Percentiles rank a stretch among this genome's conserved stretches.
Evolutionary conservation across 2,113 vertebrate species (phyloP).

Genomic region (Tachysurus vachellii): DNA sequence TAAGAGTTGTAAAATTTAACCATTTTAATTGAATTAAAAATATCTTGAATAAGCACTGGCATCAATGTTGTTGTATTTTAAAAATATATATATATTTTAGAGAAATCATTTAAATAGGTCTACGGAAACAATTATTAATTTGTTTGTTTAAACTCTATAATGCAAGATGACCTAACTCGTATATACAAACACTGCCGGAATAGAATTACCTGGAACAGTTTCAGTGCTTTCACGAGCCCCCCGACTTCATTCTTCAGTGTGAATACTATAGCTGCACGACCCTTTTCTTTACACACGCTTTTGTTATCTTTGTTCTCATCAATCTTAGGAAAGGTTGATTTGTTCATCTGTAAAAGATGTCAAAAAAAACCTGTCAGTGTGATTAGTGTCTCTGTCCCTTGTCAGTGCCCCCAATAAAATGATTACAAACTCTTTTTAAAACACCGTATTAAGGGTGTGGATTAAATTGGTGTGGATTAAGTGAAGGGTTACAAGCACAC

Average conservation of each 20-base stretch:
- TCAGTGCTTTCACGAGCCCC: slow-evolving; percentile 92
- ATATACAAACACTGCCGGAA: not conserved
- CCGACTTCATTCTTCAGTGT: slow-evolving; percentile 97
- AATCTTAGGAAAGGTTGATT: slow-evolving; percentile 82
- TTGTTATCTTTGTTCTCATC: slow-evolving; percentile 93
- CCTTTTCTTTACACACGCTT: slow-evolving; percentile 76
- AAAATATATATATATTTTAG: not conserved
- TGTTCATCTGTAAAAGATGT: slow-evolving; percentile 74
- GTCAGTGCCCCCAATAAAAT: not conserved
- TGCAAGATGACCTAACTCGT: not conserved
- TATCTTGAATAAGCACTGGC: not conserved
- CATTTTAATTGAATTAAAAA: no score
- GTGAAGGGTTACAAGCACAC: not conserved
- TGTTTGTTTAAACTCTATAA: not conserved
- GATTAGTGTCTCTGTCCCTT: not conserved
- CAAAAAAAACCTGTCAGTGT: not conserved
- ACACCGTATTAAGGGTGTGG: not conserved
- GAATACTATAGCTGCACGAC: slow-evolving; percentile 87
- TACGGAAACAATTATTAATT: not conserved
- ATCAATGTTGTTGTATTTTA: not conserved
- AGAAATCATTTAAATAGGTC: not conserved
- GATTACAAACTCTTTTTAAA: not conserved
- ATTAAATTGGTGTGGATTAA: slow-evolving; percentile 6
- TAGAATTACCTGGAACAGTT: slow-evolving; percentile 87
- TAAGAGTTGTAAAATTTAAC: not conserved